These are phyloP conservation scores for Drosophila ochracea DNA, from an alignment of 2,888 invertebrate genomes.

Conservation along the genomic window DNA sequence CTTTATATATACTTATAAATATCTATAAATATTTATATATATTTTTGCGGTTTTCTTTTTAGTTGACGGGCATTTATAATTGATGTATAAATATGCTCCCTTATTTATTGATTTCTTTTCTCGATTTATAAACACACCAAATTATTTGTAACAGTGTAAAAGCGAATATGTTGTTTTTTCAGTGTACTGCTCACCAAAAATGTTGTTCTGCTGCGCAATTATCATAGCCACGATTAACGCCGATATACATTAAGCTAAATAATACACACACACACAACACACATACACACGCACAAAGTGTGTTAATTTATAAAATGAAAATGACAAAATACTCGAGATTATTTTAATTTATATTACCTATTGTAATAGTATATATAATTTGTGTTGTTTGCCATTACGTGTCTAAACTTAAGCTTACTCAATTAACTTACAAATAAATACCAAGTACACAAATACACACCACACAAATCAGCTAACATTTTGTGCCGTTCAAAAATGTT, in stretches of 20 bases:
- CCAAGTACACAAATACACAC: constrained; percentile 36
- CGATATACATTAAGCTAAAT: constrained; percentile 77
- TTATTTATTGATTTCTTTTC: constrained; percentile 33
- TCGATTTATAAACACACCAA: constrained; percentile 52
- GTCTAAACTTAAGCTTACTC: constrained; percentile 49
- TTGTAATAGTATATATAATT: constrained; percentile 18
- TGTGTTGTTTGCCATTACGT: constrained; percentile 57
- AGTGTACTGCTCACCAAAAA: constrained; percentile 78
- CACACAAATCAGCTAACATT: constrained; percentile 48
- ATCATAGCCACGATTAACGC: constrained; percentile 74
- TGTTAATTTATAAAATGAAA: constrained; percentile 2
- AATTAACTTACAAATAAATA: constrained; percentile 27
- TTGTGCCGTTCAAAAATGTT: constrained; percentile 52
- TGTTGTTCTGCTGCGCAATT: constrained; percentile 75
- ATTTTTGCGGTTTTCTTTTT: constrained; percentile 35
- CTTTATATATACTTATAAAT: constrained; percentile 1
- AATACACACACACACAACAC: constrained; percentile 24
- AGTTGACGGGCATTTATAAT: constrained; percentile 5
- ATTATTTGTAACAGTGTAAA: constrained; percentile 78
- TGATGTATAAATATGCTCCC: constrained; percentile 18
- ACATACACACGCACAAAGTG: constrained; percentile 24
- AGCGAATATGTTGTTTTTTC: constrained; percentile 80
- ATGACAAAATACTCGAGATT: not conserved
- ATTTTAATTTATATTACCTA: constrained; percentile 3
- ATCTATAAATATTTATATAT: constrained; percentile 4